A percentile compares a stretch with the other conserved stretches of the same genome.
These are phyloP conservation scores for Isaurus tuberculatus DNA, from an alignment of 92 coral and sea anemone genomes.

Conservation along the genomic window DNA sequence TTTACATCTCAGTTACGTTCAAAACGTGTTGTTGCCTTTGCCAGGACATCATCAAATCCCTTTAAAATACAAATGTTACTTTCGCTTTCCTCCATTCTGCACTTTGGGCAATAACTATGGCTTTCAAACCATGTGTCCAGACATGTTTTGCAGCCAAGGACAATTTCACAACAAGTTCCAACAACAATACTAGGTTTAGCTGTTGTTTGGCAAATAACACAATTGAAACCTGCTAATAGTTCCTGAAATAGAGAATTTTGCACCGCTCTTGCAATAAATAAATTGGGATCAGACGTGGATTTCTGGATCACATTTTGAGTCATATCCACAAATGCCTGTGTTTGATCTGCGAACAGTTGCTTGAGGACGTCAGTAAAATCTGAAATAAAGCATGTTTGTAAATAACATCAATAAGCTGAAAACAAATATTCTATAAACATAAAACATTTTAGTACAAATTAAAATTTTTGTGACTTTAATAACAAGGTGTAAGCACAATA, in stretches of 20 bases:
- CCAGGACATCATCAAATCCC: not conserved
- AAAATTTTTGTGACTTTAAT: conserved; percentile 1
- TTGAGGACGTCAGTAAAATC: not conserved
- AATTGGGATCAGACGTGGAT: not conserved
- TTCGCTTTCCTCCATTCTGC: not conserved
- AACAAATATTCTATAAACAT: not conserved
- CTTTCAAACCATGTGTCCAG: conserved; percentile 4
- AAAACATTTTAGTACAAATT: not conserved
- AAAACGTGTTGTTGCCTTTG: not conserved
- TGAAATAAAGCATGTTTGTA: conserved; percentile 8
- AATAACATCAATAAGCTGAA: not conserved
- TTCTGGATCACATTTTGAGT: not conserved
- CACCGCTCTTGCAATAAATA: conserved; percentile 3
- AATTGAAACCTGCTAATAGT: conserved; percentile 3
- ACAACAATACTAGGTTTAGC: conserved; percentile 5
- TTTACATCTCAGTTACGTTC: conserved; percentile 1
- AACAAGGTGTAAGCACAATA: not conserved
- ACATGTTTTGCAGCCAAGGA: conserved; percentile 6
- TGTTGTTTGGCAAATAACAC: not conserved
- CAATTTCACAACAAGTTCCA: not conserved
- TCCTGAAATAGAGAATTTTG: conserved; percentile 1
- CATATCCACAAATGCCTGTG: conserved; percentile 5
- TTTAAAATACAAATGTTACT: not conserved
- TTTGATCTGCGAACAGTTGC: conserved; percentile 1
- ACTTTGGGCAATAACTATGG: not conserved